Percentiles rank a stretch among this genome's conserved stretches.
Evolutionary conservation across 2,113 vertebrate species (phyloP).

Genomic region (Poeciliopsis occidentalis): DNA sequence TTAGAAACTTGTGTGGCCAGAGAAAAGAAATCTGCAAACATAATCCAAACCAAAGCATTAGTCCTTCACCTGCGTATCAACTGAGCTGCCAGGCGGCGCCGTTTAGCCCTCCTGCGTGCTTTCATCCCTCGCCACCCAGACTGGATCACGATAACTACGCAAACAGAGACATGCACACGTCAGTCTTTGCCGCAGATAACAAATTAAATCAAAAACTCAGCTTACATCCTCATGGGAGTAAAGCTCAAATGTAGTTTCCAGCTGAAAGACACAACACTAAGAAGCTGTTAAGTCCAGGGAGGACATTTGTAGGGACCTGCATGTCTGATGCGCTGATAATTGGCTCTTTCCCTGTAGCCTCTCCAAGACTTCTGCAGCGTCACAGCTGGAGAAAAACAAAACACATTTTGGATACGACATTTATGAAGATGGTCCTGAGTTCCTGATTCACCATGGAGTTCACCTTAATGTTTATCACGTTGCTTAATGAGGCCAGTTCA

Average conservation of each 20-base stretch:
- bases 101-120: constrained; percentile 88
- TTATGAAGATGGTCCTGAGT: not conserved
- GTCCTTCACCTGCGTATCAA: constrained; percentile 86
- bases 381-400: constrained; percentile 79
- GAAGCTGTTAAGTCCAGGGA: not conserved
- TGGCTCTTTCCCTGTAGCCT: constrained; percentile 90
- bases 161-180: constrained; percentile 37
- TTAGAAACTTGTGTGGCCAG: not conserved
- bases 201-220: not conserved
- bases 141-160: constrained; percentile 91
- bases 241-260: not conserved
- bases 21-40: not conserved
- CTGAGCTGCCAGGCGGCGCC: constrained; percentile 87
- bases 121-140: constrained; percentile 95
- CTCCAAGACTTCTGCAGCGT: constrained; percentile 92
- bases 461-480: not conserved
- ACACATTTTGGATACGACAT: not conserved
- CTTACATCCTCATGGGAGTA: not conserved
- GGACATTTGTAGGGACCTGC: constrained; percentile 76
- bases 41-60: constrained; percentile 11
- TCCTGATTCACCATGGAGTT: not conserved
- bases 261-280: not conserved
- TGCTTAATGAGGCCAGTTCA: not conserved
- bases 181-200: constrained; percentile 12
- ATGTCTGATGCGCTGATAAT: constrained; percentile 87